A percentile compares a stretch with the other conserved stretches of the same genome.
phyloP scores from a whole-genome alignment of 2,797 vertebrate genomes.

The Periparus ater region DNA sequence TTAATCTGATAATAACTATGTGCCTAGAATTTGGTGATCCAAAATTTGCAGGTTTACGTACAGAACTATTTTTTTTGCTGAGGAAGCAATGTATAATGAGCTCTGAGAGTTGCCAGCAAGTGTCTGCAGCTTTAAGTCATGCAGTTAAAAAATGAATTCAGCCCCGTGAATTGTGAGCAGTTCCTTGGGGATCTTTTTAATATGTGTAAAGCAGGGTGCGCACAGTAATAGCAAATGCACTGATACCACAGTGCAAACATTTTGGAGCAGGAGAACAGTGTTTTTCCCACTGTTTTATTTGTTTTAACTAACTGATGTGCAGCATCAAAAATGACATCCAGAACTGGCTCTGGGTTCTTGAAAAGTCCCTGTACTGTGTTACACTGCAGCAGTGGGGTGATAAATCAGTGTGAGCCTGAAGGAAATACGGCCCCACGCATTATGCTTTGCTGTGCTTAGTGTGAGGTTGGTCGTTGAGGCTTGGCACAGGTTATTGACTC shows the following conservation, averaged over 20 bases:
- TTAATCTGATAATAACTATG: not conserved
- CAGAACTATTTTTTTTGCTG: not conserved
- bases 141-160: not conserved
- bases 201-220: not conserved
- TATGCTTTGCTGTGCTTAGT: not conserved
- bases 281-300: not conserved
- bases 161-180: not conserved
- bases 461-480: not conserved
- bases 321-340: not conserved
- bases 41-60: not conserved
- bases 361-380: not conserved
- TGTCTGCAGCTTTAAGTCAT: not conserved
- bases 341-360: not conserved
- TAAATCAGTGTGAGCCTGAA: not conserved
- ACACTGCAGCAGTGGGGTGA: not conserved
- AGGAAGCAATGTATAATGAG: not conserved
- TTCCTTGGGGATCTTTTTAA: not conserved
- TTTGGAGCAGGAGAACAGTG: not conserved
- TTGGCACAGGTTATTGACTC: not conserved
- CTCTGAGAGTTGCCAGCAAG: not conserved
- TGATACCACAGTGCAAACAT: not conserved
- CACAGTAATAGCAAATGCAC: not conserved
- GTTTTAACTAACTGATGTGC: not conserved
- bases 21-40: not conserved
- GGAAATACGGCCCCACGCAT: not conserved